Evolutionary conservation across 2,113 vertebrate genomes (phyloP), one percentile per base, ranked within the genome.

Genomic region (Hyperopisus bebe): DNA sequence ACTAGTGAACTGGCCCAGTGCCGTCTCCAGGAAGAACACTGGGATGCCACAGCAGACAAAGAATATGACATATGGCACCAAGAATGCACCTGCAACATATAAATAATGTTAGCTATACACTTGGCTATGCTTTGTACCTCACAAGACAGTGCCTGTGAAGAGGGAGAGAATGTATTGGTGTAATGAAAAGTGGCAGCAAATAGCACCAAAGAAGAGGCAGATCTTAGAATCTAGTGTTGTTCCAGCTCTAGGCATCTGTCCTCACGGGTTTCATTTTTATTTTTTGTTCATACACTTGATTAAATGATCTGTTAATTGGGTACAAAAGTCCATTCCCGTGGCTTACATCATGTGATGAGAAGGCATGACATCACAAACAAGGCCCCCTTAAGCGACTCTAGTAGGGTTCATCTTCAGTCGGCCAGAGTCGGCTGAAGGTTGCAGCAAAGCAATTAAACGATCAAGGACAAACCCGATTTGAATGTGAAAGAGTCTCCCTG

Each of bases 41-140:
- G 98, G 98, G 92, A 99, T 99, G n/a, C 98, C 98, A 92, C 98
- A 99, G 94, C 98, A 99, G 85, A 99, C 93, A 55, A 99, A 99
- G 95, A 99, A 99, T 62, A 99, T 97, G 93, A 99, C 98, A 1
- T 99, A 99, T 0, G 98, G 98, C 90, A 99, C 98, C 91, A 99
- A 97, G 94, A 99, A 99, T 1, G 98, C 98, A 94, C 98, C 98
- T 99, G 90, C 27, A 90, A 90, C 15, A 88, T 10, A 89, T 84
- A 91, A 46, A 91, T 35, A 90, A 10, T 70, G 35, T 87, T 87
- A 51, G 86, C 53, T 42, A 58, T n/a, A 19, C 3, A 5, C 47
- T 47, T 13, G 11, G 2, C 24, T 19, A 53, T 19, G 47, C 48
- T 31, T 27, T 10, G 84, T 85, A 24, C 9, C 44, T 44, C 35